A percentile compares a stretch with the other conserved stretches of the same genome.
Conservation (phyloP, 2,113 vertebrate genomes). For the Girardinichthys multiradiatus region DNA sequence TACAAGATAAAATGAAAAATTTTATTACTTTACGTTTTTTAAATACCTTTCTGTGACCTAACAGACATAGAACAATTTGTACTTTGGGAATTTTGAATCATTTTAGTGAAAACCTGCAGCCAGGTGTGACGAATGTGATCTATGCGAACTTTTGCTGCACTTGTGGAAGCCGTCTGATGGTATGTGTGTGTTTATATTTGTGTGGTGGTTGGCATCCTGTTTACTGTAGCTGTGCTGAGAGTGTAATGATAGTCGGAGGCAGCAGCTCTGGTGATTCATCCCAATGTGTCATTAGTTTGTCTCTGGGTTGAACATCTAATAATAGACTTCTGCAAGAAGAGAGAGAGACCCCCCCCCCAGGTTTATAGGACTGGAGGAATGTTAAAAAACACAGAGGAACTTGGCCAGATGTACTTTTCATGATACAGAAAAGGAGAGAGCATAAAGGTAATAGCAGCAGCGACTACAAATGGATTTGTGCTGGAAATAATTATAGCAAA, state of each 20-base stretch:
- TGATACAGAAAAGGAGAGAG: too few relatives aligned
- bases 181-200: constrained; percentile 29
- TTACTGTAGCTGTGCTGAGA: constrained; percentile 50
- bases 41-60: not conserved
- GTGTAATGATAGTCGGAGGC: constrained; percentile 67
- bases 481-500: too few relatives aligned
- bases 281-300: constrained; percentile 84
- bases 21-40: too few relatives aligned
- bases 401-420: too few relatives aligned
- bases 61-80: not conserved
- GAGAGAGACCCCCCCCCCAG: constrained; percentile 77
- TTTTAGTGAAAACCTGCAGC: constrained; percentile 20
- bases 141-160: constrained; percentile 23
- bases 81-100: not conserved
- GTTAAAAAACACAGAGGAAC: too few relatives aligned
- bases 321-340: constrained; percentile 77
- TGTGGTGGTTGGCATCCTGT: constrained; percentile 47
- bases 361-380: too few relatives aligned
- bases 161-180: constrained; percentile 26
- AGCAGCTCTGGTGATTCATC: constrained; percentile 74
- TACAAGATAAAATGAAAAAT: too few relatives aligned
- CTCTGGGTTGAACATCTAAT: constrained; percentile 85
- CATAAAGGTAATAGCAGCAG: too few relatives aligned
- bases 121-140: constrained; percentile 6
- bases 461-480: too few relatives aligned